Conservation (phyloP, 2,888 invertebrate genomes). For the Leptopilina myrica region DNA sequence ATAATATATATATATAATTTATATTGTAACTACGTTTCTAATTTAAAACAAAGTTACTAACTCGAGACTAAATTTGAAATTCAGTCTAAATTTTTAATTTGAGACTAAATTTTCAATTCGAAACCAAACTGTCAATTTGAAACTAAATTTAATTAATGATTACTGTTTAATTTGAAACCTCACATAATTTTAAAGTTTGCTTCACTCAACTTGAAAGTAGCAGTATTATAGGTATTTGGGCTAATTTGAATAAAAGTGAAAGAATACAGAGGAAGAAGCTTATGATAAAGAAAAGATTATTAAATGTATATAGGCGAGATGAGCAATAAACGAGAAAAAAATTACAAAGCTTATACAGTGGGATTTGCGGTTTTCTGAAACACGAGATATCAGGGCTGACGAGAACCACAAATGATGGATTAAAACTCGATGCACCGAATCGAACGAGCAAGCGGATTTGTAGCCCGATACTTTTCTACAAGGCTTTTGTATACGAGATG, state of each 20-base stretch:
- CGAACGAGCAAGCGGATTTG: conserved; percentile 21
- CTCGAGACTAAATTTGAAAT: too few relatives aligned
- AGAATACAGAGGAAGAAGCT: background rate
- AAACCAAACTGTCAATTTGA: too few relatives aligned
- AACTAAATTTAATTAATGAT: too few relatives aligned
- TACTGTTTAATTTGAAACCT: too few relatives aligned
- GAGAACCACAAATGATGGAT: conserved; percentile 24
- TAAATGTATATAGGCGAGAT: background rate
- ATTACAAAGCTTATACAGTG: background rate
- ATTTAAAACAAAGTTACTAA: too few relatives aligned
- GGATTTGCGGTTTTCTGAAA: conserved; percentile 15
- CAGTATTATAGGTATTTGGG: too few relatives aligned
- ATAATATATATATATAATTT: too few relatives aligned
- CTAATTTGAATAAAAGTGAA: background rate
- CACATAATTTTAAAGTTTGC: too few relatives aligned
- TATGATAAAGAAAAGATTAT: background rate
- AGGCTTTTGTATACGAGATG: background rate
- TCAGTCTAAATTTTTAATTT: too few relatives aligned
- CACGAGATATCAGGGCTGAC: conserved; percentile 15
- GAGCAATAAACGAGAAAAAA: background rate
- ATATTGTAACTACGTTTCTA: too few relatives aligned
- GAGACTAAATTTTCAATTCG: too few relatives aligned
- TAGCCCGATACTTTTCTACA: conserved; percentile 2
- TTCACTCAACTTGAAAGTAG: too few relatives aligned
- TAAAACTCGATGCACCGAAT: conserved; percentile 25